phyloP scores from a whole-genome alignment of 2,888 invertebrate species.

The Drosophila ezoana region DNA sequence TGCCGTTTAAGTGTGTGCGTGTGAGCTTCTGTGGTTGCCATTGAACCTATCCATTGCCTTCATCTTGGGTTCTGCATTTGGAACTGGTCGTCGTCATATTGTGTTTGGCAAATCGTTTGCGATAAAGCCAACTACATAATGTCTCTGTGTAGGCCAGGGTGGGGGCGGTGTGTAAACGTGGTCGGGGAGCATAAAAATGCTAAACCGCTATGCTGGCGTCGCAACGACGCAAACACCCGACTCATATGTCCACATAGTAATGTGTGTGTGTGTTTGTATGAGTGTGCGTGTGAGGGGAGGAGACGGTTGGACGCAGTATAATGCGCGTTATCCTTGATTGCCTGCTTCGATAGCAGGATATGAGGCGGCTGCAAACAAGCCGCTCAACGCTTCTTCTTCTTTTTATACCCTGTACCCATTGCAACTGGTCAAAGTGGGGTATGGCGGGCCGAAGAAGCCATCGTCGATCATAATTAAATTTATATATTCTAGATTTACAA shows the following conservation, averaged over 20 bases:
- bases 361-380: conserved; percentile 66
- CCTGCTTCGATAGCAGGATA: conserved; percentile 68
- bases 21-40: conserved; percentile 53
- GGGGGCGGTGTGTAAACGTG: conserved; percentile 22
- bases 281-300: not conserved
- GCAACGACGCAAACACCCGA: conserved; percentile 52
- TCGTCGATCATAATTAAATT: too few species aligned
- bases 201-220: conserved; percentile 72
- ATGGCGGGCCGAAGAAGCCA: too few species aligned
- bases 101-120: conserved; percentile 80
- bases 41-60: conserved; percentile 50
- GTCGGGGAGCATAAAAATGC: conserved; percentile 69
- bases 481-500: too few species aligned
- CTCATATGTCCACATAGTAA: conserved; percentile 18
- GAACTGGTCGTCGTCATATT: conserved; percentile 68
- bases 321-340: conserved; percentile 77
- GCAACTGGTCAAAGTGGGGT: not conserved
- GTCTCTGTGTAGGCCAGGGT: conserved; percentile 65
- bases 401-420: not conserved
- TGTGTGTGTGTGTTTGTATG: conserved; percentile 7
- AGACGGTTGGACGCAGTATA: conserved; percentile 49
- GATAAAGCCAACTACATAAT: conserved; percentile 80
- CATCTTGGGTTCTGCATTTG: conserved; percentile 28
- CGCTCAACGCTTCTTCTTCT: conserved; percentile 43
- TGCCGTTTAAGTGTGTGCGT: conserved; percentile 12